Evolutionary conservation across 2,113 vertebrate species (phyloP), one percentile per base, ranked within the genome.

Genomic region (Corvus moneduloides): DNA sequence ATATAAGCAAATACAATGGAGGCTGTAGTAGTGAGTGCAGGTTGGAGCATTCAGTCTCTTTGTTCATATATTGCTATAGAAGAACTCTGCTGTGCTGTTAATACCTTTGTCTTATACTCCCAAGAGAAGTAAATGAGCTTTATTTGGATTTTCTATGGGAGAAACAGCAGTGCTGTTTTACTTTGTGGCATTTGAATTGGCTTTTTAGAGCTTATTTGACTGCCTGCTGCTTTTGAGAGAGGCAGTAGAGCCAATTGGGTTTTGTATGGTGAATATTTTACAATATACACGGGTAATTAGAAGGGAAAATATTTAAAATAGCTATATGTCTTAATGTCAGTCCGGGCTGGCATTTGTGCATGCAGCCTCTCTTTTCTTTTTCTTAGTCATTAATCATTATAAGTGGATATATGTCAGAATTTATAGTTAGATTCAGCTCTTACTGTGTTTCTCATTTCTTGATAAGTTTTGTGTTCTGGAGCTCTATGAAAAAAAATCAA

Each of bases 251-350:
- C 79, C 93, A 97, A 22, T 66, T 19, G 75, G 79, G 81, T 96
- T 98, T 97, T 93, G 41, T 95, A 82, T 88, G 56, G 74, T 94
- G 76, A 94, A 58, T 93, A 84, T 96, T 95, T 93, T 96, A 94
- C 86, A 87, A 84, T 64, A 97, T 97, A 97, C 98, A 96, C 91
- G 96, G 95, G 96, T 98, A 98, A 98, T 98, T 98, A 98, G 93
- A 97, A 94, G 83, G 64, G 80, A 93, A 95, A 93, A 95, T 97
- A 94, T 97, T 98, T 97, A 95, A 97, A 98, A 98, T 98, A 97
- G 83, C 90, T 98, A 59, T 92, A 90, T 96, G 93, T 98, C 96
- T 97, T 95, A 97, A 91, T 85, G 83, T 95, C 71, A 63, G 23
- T 89, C 93, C 86, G 95, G 82, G 62, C 81, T 97, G 93, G 94